A percentile compares a stretch with the other conserved stretches of the same genome.
Conservation (phyloP, 1,140 invertebrate genomes). For the Pachypeltis micranthus region DNA sequence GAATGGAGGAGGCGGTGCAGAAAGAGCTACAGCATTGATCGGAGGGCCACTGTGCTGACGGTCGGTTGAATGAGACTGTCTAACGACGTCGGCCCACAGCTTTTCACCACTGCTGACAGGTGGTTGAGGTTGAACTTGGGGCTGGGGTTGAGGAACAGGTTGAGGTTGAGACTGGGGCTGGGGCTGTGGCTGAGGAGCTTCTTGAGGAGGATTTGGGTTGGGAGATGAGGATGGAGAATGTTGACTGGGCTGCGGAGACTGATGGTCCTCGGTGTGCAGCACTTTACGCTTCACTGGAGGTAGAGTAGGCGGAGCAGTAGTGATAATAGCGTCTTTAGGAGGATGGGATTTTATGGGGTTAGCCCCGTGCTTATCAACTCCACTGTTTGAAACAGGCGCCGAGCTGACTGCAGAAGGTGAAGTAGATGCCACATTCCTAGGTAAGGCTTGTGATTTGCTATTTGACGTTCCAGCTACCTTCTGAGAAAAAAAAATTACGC, state of each 20-base stretch:
- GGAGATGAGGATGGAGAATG: no score
- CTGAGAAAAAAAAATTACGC: no score
- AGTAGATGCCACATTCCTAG: no score
- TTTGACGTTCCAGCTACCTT: no score
- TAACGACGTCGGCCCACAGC: not conserved
- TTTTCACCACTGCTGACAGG: no score
- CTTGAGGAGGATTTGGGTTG: not conserved
- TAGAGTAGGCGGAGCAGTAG: constrained; percentile 4
- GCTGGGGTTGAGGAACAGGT: not conserved
- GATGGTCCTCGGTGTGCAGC: not conserved
- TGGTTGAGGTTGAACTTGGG: not conserved
- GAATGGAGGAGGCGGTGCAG: not conserved
- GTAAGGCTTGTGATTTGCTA: no score
- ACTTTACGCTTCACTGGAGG: constrained; percentile 6
- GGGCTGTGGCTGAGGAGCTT: not conserved
- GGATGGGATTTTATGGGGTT: not conserved
- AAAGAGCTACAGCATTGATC: not conserved
- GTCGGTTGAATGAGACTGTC: not conserved
- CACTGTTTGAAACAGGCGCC: no score
- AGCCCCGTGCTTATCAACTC: constrained; percentile 8
- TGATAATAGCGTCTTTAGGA: constrained; percentile 13
- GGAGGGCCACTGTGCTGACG: not conserved
- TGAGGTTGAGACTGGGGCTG: not conserved
- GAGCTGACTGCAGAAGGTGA: no score
- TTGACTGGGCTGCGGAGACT: not conserved